A percentile compares a stretch with the other conserved stretches of the same genome.
Evolutionary conservation across 2,888 invertebrate species (phyloP).

Genomic region (Tipula unca): DNA sequence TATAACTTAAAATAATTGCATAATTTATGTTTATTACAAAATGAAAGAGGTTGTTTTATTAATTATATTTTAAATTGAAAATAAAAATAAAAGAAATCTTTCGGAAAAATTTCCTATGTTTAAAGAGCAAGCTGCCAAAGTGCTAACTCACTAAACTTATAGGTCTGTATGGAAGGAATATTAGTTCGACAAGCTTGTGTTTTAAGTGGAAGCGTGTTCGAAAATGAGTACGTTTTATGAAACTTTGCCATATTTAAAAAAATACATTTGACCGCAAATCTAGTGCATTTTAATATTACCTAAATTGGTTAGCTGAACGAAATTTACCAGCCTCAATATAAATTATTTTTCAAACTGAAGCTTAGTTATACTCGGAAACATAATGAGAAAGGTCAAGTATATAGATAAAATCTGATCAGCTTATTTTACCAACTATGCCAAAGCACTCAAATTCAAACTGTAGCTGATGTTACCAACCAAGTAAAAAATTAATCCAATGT

Average conservation of each 20-base stretch:
- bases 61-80: not conserved
- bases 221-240: not conserved
- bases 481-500: no score
- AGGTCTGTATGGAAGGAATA: not conserved
- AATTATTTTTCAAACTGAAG: no score
- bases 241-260: not conserved
- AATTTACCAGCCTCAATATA: no score
- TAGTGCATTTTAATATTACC: no score
- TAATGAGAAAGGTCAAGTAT: no score
- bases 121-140: conserved; percentile 20
- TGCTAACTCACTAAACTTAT: conserved; percentile 18
- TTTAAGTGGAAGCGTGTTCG: not conserved
- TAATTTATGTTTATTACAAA: not conserved
- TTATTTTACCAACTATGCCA: no score
- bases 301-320: no score
- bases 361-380: no score
- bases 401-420: no score
- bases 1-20: not conserved
- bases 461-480: no score
- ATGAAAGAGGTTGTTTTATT: not conserved
- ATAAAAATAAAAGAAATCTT: not conserved
- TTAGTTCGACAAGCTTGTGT: not conserved
- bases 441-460: no score
- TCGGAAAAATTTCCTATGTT: not conserved
- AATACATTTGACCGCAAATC: not conserved